Conservation (phyloP, 2,113 vertebrate genomes). For the Myotis brandtii region DNA sequence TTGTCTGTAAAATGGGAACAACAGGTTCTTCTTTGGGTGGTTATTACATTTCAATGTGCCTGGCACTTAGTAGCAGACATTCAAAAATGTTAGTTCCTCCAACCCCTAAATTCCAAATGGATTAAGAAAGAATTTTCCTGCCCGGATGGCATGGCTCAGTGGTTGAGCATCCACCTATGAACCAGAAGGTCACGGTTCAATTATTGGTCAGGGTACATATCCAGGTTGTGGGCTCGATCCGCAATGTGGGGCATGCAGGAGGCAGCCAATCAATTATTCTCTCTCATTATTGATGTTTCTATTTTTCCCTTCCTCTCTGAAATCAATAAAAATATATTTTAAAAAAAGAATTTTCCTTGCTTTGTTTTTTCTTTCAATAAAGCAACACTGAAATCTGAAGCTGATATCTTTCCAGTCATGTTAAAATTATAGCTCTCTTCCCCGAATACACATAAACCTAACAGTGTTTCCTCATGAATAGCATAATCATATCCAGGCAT, state of each 20-base stretch:
- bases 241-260: too few relatives aligned
- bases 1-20: neutral
- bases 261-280: too few relatives aligned
- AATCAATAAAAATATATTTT: too few relatives aligned
- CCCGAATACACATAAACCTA: neutral
- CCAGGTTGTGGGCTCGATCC: too few relatives aligned
- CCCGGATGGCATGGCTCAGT: too few relatives aligned
- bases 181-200: too few relatives aligned
- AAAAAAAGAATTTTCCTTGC: slow-evolving; percentile 10
- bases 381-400: slow-evolving; percentile 4
- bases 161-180: too few relatives aligned
- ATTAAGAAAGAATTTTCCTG: slow-evolving; percentile 15
- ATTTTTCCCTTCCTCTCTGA: too few relatives aligned
- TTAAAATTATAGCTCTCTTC: neutral
- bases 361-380: neutral
- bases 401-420: neutral
- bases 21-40: neutral
- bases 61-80: neutral
- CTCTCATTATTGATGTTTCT: too few relatives aligned
- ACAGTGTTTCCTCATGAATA: neutral
- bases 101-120: neutral
- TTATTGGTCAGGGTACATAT: too few relatives aligned
- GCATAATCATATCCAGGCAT: neutral
- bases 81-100: neutral
- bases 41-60: neutral